Conservation (phyloP, 1,140 invertebrate species). For the Drosophila mauritiana region DNA sequence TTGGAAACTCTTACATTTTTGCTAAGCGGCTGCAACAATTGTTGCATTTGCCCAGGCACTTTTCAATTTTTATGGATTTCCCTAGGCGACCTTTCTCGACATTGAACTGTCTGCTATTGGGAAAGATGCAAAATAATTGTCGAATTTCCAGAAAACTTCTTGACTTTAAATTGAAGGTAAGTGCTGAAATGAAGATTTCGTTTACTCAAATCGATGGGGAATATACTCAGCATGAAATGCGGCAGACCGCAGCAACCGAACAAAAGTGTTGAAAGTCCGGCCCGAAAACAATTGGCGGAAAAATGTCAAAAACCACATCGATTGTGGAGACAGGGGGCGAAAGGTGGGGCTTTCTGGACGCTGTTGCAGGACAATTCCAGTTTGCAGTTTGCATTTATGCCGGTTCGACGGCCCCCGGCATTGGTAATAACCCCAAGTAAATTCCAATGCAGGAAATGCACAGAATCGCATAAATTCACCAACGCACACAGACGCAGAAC, state of each 20-base stretch:
- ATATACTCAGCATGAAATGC: conserved; percentile 26
- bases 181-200: not conserved
- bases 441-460: conserved; percentile 76
- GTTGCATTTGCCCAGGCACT: not conserved
- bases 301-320: conserved; percentile 47
- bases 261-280: conserved; percentile 58
- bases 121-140: not conserved
- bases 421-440: conserved; percentile 76
- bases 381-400: conserved; percentile 54
- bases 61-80: not conserved
- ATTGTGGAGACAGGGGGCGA: not conserved
- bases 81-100: too few species aligned
- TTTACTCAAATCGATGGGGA: conserved; percentile 5
- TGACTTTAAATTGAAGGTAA: not conserved
- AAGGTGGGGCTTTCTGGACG: conserved; percentile 11
- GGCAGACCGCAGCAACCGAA: conserved; percentile 36
- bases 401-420: conserved; percentile 48
- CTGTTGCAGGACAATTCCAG: conserved; percentile 38
- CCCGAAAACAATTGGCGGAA: conserved; percentile 65
- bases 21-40: not conserved
- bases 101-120: not conserved
- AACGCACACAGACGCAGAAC: conserved; percentile 4
- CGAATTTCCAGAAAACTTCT: not conserved
- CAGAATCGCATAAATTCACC: conserved; percentile 62
- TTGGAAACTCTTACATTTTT: not conserved